Conservation (phyloP, 2,888 invertebrate genomes). For the Tiliacea aurago region DNA sequence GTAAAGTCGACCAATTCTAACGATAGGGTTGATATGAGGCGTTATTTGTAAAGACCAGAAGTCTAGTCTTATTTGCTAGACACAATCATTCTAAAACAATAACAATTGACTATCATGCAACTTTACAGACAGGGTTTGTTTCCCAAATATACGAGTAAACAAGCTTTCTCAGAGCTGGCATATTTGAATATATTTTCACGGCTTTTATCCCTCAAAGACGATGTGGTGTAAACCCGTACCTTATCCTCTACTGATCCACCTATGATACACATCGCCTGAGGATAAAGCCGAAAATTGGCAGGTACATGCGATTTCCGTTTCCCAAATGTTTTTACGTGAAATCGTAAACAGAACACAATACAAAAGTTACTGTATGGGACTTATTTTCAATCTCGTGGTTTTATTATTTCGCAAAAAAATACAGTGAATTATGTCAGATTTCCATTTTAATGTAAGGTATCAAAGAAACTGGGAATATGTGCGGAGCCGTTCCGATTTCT, state of each 20-base stretch:
- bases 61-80: too few species aligned
- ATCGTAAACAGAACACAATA: conserved; percentile 38
- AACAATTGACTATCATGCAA: neutral
- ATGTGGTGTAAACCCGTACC: conserved; percentile 26
- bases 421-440: conserved; percentile 26
- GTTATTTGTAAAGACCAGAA: too few species aligned
- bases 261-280: conserved; percentile 24
- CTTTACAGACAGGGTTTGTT: conserved; percentile 22
- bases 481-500: conserved; percentile 8
- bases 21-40: too few species aligned
- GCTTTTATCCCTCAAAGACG: conserved; percentile 26
- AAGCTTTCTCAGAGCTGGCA: conserved; percentile 18
- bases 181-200: conserved; percentile 43
- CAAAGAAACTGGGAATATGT: conserved; percentile 19
- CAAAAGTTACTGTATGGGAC: conserved; percentile 29
- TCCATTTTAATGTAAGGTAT: conserved; percentile 37
- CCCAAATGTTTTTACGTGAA: conserved; percentile 25
- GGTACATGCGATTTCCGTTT: conserved; percentile 35
- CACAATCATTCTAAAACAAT: too few species aligned
- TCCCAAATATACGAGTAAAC: conserved; percentile 28
- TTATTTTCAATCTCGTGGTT: conserved; percentile 39
- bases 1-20: too few species aligned
- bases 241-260: conserved; percentile 51
- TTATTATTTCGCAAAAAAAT: conserved; percentile 26
- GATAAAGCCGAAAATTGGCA: conserved; percentile 44